phyloP scores from a whole-genome alignment of 2,888 invertebrate species.

The Synanthedon andrenaeformis region DNA sequence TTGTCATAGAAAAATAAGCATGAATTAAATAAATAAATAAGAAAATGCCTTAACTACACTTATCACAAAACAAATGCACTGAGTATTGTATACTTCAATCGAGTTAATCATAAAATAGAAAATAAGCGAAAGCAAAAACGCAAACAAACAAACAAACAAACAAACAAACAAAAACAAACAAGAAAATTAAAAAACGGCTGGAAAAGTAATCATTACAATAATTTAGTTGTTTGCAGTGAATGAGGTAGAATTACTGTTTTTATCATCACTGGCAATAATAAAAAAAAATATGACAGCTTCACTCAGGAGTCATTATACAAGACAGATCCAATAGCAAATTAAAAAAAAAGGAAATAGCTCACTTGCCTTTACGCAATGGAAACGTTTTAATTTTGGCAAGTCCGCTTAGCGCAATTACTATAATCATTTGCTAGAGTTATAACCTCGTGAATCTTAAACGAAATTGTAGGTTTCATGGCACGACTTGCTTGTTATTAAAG shows the following conservation, averaged over 20 bases:
- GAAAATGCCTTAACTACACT: too few relatives aligned
- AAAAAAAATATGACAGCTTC: background rate
- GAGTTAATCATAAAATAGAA: too few relatives aligned
- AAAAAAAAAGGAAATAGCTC: background rate
- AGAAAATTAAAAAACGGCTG: too few relatives aligned
- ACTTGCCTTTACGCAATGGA: constrained; percentile 2
- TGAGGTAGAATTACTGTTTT: constrained; percentile 20
- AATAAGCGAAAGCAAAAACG: too few relatives aligned
- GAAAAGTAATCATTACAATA: constrained; percentile 11
- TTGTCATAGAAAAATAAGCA: too few relatives aligned
- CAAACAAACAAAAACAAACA: too few relatives aligned
- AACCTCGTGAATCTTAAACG: constrained; percentile 49
- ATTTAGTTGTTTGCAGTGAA: constrained; percentile 32
- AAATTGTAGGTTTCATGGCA: constrained; percentile 52
- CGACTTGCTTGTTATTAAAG: constrained; percentile 37
- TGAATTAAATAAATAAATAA: too few relatives aligned
- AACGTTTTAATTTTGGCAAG: constrained; percentile 53
- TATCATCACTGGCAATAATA: constrained; percentile 13
- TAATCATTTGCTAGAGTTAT: constrained; percentile 47
- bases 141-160: too few relatives aligned
- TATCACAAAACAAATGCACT: too few relatives aligned
- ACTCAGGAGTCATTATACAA: background rate
- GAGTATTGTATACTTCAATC: too few relatives aligned
- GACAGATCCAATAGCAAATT: background rate
- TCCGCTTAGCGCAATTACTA: constrained; percentile 38